Evolutionary conservation across 1,140 invertebrate genomes (phyloP), one percentile per base, ranked within the genome.

Genomic region (Euglossa dilemma): DNA sequence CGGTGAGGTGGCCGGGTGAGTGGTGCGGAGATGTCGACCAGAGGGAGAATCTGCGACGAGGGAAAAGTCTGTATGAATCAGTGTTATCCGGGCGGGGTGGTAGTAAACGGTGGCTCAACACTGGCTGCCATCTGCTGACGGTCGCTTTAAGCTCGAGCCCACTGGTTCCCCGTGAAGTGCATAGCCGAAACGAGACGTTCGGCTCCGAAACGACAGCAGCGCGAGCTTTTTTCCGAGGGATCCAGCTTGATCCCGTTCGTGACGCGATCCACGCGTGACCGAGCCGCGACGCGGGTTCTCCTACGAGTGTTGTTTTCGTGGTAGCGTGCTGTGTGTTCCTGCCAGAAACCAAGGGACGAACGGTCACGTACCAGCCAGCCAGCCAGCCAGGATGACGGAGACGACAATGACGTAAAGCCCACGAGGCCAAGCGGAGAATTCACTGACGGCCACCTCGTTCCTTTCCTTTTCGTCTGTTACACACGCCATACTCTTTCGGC

Each of bases 101-200:
- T 74, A 75, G 36, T 74, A 73, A 87, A 80, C 70, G 85, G 85
- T 81, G 77, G 86, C 63, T 80, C 85, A 66, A 80, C 57, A 72
- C 50, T 80, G 77, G 81, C 63, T 78, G 92, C 85, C 92, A 93
- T 93, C 93, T 93, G 92, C 85, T 91, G 90, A 83, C 45, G 80
- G 72, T 80, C 69, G 63, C 11, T 71, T 56, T 63, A 93, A 91
- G 86, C 86, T 81, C 73, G 85, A 82, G 83, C 86, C 36, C 90
- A 90, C 91, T 89, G 78, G 89, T 92, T 90, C 90, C 91, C 92
- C 92, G 90, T 91, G 92, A 89, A 93, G 91, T 91, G 91, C 92
- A 93, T 85, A 85, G 85, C 91, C 91, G 89, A 92, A 92, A 91
- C 86, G 90, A 91, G 92, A 83, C 85, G 75, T 66, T 73, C 76